These are phyloP conservation scores for Mycetomoellerius zeteki DNA, from an alignment of 1,140 invertebrate genomes.

Conservation along the genomic window DNA sequence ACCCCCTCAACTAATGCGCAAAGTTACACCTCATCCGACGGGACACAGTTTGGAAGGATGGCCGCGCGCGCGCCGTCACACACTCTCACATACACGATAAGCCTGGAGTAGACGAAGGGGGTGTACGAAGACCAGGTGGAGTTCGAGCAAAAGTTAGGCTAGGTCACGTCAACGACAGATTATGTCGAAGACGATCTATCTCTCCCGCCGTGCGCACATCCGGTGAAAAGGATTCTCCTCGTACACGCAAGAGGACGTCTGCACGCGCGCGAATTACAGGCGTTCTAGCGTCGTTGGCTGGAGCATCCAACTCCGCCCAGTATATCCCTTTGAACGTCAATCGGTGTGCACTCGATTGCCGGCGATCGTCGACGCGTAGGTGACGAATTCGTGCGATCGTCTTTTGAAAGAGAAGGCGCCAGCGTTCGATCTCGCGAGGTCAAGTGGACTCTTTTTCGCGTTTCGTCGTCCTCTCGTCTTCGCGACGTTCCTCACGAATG, in stretches of 20 bases:
- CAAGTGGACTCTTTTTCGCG: slow-evolving; percentile 19
- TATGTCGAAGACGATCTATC: slow-evolving; percentile 78
- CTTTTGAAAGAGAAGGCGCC: slow-evolving; percentile 40
- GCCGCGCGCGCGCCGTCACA: slow-evolving; percentile 10
- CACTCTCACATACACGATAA: slow-evolving; percentile 63
- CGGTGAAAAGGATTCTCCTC: slow-evolving; percentile 17
- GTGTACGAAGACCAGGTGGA: slow-evolving; percentile 24
- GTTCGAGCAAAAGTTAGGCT: slow-evolving; percentile 73
- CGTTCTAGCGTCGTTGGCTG: neutral
- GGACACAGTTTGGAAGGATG: slow-evolving; percentile 25
- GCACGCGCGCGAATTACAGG: slow-evolving; percentile 39
- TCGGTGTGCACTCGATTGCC: slow-evolving; percentile 16
- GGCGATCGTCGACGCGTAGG: slow-evolving; percentile 4
- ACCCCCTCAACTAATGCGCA: slow-evolving; percentile 42
- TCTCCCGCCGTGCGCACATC: slow-evolving; percentile 17
- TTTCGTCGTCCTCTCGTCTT: neutral
- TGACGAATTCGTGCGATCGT: slow-evolving; percentile 26
- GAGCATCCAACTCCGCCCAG: neutral
- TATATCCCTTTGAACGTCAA: slow-evolving; percentile 18
- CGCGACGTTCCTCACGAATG: slow-evolving; percentile 7
- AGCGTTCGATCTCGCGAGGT: slow-evolving; percentile 25
- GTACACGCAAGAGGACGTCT: slow-evolving; percentile 34
- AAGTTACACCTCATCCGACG: slow-evolving; percentile 31
- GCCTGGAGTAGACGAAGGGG: neutral
- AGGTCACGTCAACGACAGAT: slow-evolving; percentile 78